Conservation (phyloP, 1,140 invertebrate genomes). For the Euura saliciscinereae region DNA sequence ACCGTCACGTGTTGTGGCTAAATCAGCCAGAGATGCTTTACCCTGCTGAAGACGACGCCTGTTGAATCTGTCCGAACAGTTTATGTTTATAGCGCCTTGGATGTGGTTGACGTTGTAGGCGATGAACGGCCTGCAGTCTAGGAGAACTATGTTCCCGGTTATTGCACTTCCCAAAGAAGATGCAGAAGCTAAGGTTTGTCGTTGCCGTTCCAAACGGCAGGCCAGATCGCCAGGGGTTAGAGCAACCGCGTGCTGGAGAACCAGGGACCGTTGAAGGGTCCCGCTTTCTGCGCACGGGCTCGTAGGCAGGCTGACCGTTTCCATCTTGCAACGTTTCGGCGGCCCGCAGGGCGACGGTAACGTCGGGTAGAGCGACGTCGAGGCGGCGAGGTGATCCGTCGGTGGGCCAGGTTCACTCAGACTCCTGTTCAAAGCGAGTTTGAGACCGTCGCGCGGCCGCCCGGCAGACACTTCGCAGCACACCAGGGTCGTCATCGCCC, state of each 20-base stretch:
- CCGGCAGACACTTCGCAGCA: conserved; percentile 57
- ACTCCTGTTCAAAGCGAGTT: conserved; percentile 65
- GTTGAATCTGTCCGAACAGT: conserved; percentile 77
- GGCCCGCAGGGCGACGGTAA: conserved; percentile 27
- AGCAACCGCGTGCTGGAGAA: conserved; percentile 47
- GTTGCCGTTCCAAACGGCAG: conserved; percentile 26
- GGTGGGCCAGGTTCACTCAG: conserved; percentile 66
- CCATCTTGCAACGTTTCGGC: conserved; percentile 66
- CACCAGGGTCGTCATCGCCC: conserved; percentile 58
- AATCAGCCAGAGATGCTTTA: conserved; percentile 70
- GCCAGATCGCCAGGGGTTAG: conserved; percentile 46
- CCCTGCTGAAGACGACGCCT: conserved; percentile 71
- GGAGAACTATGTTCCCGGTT: conserved; percentile 58
- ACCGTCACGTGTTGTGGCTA: conserved; percentile 68
- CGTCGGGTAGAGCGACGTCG: conserved; percentile 28
- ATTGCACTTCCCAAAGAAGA: neutral
- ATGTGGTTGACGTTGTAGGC: conserved; percentile 76
- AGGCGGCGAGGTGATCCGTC: conserved; percentile 27
- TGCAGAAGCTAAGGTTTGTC: conserved; percentile 24
- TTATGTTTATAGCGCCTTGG: conserved; percentile 75
- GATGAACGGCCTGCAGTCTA: conserved; percentile 78
- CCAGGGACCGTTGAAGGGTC: conserved; percentile 60
- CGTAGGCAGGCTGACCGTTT: conserved; percentile 62
- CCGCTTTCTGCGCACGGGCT: conserved; percentile 65
- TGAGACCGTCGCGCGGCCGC: conserved; percentile 63